Evolutionary conservation across 2,113 vertebrate genomes (phyloP), one percentile per base, ranked within the genome.

Genomic region (Percina caprodes): DNA sequence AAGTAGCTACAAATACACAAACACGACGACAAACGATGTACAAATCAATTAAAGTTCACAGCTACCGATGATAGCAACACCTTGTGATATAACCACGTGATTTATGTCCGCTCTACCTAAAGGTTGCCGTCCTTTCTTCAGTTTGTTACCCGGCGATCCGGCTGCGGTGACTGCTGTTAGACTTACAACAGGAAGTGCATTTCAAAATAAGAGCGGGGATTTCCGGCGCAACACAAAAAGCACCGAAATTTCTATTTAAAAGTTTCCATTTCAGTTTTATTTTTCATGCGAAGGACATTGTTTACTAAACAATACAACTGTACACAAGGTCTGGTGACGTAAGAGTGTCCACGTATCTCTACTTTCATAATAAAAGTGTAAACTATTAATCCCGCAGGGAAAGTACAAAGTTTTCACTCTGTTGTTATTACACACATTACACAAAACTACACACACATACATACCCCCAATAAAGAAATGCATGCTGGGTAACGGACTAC

Each of bases 21-120:
- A 73, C 67, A 4, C 30, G n/a, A 33, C 12, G 0, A 26, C 0
- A 18, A 33, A 24, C 3, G 2, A 1, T 1, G 3, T 4, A 6
- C 19, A n/a, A 24, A 0, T 61, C 35, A 35, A 56, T 13, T 3
- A 45, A 71, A 52, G 7, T 3, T 16, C 1, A 3, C 3, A 19
- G 1, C 0, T 6, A 5, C 1, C 0, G 1, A 1, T 10, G 0
- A 0, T 1, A 5, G 3, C 0, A 2, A 11, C 0, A 8, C 0
- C 26, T 30, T n/a, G n/a, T n/a, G n/a, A n/a, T n/a, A n/a, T n/a
- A n/a, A n/a, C n/a, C n/a, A n/a, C n/a, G 19, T 0, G 1, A 26
- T 0, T 0, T 13, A 1, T 1, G 3, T 5, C 0, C 0, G 12
- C 1, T 49, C 67, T 56, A 88, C 68, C 83, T 23, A 0, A 4